Conservation (phyloP, 2,797 vertebrate genomes). For the Aselliscus stoliczkanus region DNA sequence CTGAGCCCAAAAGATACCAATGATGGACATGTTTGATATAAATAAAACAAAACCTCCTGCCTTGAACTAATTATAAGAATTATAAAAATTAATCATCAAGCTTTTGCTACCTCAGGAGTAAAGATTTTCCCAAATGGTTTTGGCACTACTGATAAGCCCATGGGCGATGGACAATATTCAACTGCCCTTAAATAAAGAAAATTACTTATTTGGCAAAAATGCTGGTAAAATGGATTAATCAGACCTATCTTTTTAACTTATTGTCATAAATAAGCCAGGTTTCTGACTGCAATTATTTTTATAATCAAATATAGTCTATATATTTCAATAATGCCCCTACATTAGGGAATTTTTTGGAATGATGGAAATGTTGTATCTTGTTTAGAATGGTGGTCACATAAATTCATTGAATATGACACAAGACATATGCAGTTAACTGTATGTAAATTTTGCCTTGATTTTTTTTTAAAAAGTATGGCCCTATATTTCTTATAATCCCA, state of each 20-base stretch:
- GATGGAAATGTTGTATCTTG: neutral
- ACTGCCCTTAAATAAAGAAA: conserved; percentile 31
- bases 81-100: conserved; percentile 60
- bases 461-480: neutral
- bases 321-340: neutral
- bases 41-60: conserved; percentile 41
- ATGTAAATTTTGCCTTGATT: neutral
- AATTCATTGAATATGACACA: neutral
- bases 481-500: neutral
- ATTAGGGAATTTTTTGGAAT: conserved; percentile 8
- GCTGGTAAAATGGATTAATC: neutral
- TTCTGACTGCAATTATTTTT: conserved; percentile 16
- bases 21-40: conserved; percentile 51
- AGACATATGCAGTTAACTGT: neutral
- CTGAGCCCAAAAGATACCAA: conserved; percentile 41
- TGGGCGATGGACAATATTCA: neutral
- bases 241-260: neutral
- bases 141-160: conserved; percentile 30
- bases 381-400: neutral
- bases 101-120: conserved; percentile 47
- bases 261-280: neutral
- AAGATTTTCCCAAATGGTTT: conserved; percentile 52
- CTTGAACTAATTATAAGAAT: conserved; percentile 50
- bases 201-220: conserved; percentile 35
- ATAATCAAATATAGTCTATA: neutral